phyloP scores from a whole-genome alignment of 2,888 invertebrate genomes.

The Caenorhabditis sp. region DNA sequence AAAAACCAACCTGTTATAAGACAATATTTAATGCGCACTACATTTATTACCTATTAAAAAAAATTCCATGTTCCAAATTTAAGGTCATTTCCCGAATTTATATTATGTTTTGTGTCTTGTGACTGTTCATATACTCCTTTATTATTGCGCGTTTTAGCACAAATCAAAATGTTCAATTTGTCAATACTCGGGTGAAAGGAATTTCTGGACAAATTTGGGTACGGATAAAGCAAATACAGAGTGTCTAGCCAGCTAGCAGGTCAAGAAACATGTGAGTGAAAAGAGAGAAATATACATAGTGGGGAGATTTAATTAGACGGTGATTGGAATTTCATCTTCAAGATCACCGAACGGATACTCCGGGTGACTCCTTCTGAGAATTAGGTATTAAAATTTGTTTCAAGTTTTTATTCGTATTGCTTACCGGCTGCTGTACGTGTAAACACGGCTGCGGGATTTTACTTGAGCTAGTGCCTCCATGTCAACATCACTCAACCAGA shows the following conservation, averaged over 20 bases:
- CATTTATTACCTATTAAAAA: too few relatives aligned
- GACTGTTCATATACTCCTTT: not conserved
- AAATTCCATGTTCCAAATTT: not conserved
- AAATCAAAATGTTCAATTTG: conserved; percentile 4
- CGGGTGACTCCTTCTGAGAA: conserved; percentile 39
- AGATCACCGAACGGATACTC: conserved; percentile 62
- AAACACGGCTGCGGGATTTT: conserved; percentile 24
- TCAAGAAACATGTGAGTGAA: not conserved
- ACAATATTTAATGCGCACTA: too few relatives aligned
- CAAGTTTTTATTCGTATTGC: not conserved
- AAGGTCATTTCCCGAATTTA: too few relatives aligned
- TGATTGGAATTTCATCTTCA: conserved; percentile 10
- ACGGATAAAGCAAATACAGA: conserved; percentile 18
- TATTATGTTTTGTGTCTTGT: not conserved
- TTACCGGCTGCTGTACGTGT: conserved; percentile 5
- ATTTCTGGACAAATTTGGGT: not conserved
- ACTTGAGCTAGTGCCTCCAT: conserved; percentile 38
- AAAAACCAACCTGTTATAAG: too few relatives aligned
- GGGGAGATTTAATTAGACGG: not conserved
- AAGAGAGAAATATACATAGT: not conserved
- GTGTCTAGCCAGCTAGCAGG: conserved; percentile 20
- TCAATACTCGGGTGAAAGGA: not conserved
- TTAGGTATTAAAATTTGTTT: too few relatives aligned
- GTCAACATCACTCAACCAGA: conserved; percentile 48
- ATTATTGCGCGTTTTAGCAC: not conserved